Conservation (phyloP, 2,888 invertebrate species). For the Hypomecis atomaria region DNA sequence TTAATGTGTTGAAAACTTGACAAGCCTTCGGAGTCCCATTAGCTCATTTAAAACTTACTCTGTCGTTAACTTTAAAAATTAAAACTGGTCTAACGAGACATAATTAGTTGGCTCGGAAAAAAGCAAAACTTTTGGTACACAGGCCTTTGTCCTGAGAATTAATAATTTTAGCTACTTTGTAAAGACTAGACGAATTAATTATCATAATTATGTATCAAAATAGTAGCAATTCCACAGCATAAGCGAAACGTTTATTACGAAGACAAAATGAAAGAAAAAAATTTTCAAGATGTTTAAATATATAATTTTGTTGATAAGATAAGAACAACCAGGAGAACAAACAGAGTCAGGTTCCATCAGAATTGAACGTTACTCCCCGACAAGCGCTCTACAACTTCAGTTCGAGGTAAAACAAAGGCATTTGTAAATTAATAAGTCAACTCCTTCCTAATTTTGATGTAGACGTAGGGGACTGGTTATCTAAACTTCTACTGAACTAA, state of each 20-base stretch:
- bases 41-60: slow-evolving; percentile 48
- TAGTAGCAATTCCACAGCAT: too few relatives aligned
- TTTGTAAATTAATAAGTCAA: slow-evolving; percentile 19
- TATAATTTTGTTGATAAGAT: too few relatives aligned
- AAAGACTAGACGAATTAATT: too few relatives aligned
- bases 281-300: too few relatives aligned
- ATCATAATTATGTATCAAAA: too few relatives aligned
- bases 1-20: slow-evolving; percentile 52
- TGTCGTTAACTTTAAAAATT: slow-evolving; percentile 45
- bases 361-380: too few relatives aligned
- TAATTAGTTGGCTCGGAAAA: slow-evolving; percentile 15
- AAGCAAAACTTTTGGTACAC: neutral
- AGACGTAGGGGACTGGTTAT: slow-evolving; percentile 23
- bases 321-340: too few relatives aligned
- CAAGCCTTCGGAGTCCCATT: slow-evolving; percentile 49
- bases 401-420: neutral
- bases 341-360: too few relatives aligned
- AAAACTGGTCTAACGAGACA: slow-evolving; percentile 32
- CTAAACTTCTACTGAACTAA: slow-evolving; percentile 27
- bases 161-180: too few relatives aligned
- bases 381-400: neutral
- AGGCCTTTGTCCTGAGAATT: too few relatives aligned
- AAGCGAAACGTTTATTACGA: too few relatives aligned
- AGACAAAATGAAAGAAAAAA: too few relatives aligned
- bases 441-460: slow-evolving; percentile 21